Evolutionary conservation across 2,888 invertebrate genomes (phyloP), one percentile per base, ranked within the genome.

Genomic region (Rugalucina vietnamica): DNA sequence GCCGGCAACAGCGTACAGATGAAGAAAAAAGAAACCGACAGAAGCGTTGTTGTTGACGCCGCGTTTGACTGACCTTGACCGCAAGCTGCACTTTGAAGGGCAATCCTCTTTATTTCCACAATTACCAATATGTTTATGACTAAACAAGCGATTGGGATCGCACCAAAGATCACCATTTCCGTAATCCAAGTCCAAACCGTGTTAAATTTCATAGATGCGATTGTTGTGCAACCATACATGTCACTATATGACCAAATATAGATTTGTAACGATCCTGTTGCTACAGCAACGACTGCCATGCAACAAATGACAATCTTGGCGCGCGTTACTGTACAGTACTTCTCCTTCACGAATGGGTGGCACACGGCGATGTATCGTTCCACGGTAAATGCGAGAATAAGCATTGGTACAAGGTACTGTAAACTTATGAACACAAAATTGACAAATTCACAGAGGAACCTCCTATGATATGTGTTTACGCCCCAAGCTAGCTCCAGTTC

Each of bases 1-100:
- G 93, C 94, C 5, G 95, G 95, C 18, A 95, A 89, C 76, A 93
- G 91, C 14, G 94, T 95, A 79, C 92, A 91, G 49, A 95, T 95
- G 37, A 95, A 93, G 84, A 94, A 95, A 88, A 95, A 95, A 4
- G 95, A 95, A 8, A 95, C 94, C 5, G 93, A 91, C n/a, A 95
- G 89, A 5, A 95, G 87, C 50, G 94, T 91, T 3, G 95, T 95
- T 1, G 94, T 94, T 8, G 94, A 94, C 2, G 91, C 89, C 75
- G 90, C 91, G 74, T 91, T 90, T 32, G 89, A 82, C 12, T 86
- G 43, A 10, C 73, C 69, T 49, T 86, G 87, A 10, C 84, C 84
- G 54, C 89, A 84, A 43, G 91, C 90, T 5, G 90, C 91, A 21
- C 91, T 91, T 57, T 91, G 84, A 5, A 85, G 81, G 0, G 93